Evolutionary conservation across 2,797 vertebrate species (phyloP).

Genomic region (Cynodonichthys magdalenae): DNA sequence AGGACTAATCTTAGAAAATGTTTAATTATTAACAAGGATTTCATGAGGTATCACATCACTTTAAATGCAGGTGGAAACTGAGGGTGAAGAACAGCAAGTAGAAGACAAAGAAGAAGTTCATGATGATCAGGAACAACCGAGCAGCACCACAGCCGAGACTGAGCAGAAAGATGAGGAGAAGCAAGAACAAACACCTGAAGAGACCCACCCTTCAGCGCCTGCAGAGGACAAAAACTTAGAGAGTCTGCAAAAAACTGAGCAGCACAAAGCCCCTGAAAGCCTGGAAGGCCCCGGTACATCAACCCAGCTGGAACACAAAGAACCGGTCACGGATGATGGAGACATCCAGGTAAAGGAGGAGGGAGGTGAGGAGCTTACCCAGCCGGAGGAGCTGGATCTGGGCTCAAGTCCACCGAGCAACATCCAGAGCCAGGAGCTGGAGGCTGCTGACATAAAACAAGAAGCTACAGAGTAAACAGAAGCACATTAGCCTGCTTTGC

Average conservation of each 20-base stretch:
- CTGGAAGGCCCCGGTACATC: slow-evolving; percentile 38
- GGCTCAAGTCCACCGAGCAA: slow-evolving; percentile 31
- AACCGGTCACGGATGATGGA: slow-evolving; percentile 29
- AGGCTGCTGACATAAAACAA: slow-evolving; percentile 33
- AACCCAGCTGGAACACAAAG: slow-evolving; percentile 44
- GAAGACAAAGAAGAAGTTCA: slow-evolving; percentile 27
- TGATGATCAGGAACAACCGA: slow-evolving; percentile 31
- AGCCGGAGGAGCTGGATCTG: slow-evolving; percentile 36
- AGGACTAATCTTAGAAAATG: too few species aligned
- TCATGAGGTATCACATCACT: background rate
- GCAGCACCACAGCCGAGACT: slow-evolving; percentile 9
- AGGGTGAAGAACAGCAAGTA: slow-evolving; percentile 23
- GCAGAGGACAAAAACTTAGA: slow-evolving; percentile 41
- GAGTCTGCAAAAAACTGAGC: slow-evolving; percentile 39
- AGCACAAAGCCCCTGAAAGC: slow-evolving; percentile 29
- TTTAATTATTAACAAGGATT: too few species aligned
- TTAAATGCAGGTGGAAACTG: slow-evolving; percentile 66
- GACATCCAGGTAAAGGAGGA: slow-evolving; percentile 45
- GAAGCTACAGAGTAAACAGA: slow-evolving; percentile 50
- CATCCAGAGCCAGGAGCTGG: slow-evolving; percentile 49
- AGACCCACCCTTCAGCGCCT: slow-evolving; percentile 28
- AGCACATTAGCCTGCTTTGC: slow-evolving; percentile 16
- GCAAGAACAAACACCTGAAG: slow-evolving; percentile 37
- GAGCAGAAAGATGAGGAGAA: slow-evolving; percentile 43
- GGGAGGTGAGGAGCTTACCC: slow-evolving; percentile 30